Evolutionary conservation across 2,113 vertebrate genomes (phyloP).

Genomic region (Sinocyclocheilus maitianheensis): DNA sequence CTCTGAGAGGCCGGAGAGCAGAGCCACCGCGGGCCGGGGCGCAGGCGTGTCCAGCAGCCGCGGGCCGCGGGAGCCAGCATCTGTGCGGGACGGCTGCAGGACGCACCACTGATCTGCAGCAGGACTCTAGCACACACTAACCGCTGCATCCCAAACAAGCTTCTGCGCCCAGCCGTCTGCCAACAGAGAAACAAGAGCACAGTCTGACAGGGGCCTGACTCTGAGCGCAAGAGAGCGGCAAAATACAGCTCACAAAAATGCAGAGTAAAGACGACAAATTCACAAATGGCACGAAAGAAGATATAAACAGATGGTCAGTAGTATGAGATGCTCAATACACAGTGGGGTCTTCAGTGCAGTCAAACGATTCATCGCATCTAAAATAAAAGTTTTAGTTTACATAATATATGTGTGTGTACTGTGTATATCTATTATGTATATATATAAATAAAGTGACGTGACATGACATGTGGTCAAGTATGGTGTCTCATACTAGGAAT

Average conservation of each 20-base stretch:
- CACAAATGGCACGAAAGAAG: background rate
- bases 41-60: background rate
- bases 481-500: no score
- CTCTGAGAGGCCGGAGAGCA: constrained; percentile 63
- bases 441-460: no score
- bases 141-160: constrained; percentile 35
- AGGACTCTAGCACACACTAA: constrained; percentile 13
- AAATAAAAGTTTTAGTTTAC: no score
- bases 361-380: no score
- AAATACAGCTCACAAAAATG: no score
- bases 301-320: background rate
- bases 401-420: no score
- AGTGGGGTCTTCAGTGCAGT: no score
- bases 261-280: background rate
- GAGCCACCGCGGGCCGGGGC: constrained; percentile 58
- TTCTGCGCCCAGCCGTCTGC: constrained; percentile 4
- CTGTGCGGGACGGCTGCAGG: background rate
- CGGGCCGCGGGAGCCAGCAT: background rate
- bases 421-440: no score
- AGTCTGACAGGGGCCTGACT: background rate
- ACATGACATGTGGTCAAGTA: no score
- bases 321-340: background rate
- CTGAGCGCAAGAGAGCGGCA: no score
- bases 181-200: background rate
- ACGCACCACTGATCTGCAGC: background rate